Evolutionary conservation across 1,140 invertebrate species (phyloP).

Genomic region (Cherax quadricarinatus): DNA sequence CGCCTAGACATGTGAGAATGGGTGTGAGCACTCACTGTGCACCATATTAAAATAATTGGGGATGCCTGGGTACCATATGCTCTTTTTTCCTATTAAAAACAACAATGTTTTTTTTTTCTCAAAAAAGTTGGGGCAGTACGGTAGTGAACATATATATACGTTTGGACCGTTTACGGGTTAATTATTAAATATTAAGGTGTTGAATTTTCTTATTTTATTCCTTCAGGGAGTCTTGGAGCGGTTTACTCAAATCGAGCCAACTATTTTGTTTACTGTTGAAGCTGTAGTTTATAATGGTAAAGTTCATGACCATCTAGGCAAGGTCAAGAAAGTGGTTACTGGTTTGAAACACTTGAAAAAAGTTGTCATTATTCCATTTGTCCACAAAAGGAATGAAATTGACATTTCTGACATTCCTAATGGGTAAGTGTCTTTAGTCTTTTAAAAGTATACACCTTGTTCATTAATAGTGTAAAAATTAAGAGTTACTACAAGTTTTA

Average conservation of each 20-base stretch:
- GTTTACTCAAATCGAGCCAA: conserved; percentile 69
- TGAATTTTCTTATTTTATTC: neutral
- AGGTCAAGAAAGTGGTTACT: conserved; percentile 78
- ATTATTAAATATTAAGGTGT: no score
- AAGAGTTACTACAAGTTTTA: no score
- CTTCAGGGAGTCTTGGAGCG: conserved; percentile 72
- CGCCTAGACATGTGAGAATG: no score
- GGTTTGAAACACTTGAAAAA: conserved; percentile 78
- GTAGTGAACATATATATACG: no score
- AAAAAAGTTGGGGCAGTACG: no score
- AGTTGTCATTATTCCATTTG: conserved; percentile 79
- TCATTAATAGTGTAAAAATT: no score
- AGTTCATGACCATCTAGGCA: conserved; percentile 78
- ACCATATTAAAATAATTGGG: no score
- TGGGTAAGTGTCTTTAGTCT: conserved; percentile 73
- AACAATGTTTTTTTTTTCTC: no score
- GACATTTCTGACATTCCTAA: conserved; percentile 76
- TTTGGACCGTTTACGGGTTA: no score
- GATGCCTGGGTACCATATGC: no score
- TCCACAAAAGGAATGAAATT: conserved; percentile 69
- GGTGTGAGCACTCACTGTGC: no score
- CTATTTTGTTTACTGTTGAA: conserved; percentile 72
- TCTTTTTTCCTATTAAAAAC: no score
- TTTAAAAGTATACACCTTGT: neutral
- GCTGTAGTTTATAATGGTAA: conserved; percentile 81